Percentiles rank a stretch among this genome's conserved stretches.
Evolutionary conservation across 2,888 invertebrate species (phyloP).

Genomic region (Ceraclea dissimilis): DNA sequence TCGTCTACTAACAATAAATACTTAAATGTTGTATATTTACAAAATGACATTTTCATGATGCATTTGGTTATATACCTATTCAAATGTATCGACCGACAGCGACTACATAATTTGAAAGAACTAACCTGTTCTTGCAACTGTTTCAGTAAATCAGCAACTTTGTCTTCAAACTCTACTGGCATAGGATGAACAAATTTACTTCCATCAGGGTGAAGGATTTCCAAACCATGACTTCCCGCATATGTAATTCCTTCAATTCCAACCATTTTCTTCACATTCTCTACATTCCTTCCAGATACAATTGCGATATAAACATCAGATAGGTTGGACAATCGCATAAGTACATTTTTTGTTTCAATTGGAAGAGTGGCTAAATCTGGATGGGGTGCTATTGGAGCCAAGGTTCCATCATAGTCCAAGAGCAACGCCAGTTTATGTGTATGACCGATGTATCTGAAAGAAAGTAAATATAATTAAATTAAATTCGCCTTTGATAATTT

Average conservation of each 20-base stretch:
- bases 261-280: constrained; percentile 83
- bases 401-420: constrained; percentile 81
- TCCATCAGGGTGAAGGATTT: constrained; percentile 84
- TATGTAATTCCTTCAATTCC: constrained; percentile 87
- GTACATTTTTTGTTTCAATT: constrained; percentile 73
- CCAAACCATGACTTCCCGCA: constrained; percentile 82
- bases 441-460: constrained; percentile 71
- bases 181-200: constrained; percentile 87
- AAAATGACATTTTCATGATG: too few relatives aligned
- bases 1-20: too few relatives aligned
- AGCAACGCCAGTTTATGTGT: constrained; percentile 77
- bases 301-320: constrained; percentile 83
- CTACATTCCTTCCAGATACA: constrained; percentile 78
- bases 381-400: constrained; percentile 84
- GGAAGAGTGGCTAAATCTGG: constrained; percentile 84
- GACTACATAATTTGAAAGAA: too few relatives aligned
- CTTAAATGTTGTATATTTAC: too few relatives aligned
- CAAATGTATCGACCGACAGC: neutral
- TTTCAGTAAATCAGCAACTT: constrained; percentile 69
- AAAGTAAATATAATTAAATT: neutral
- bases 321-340: constrained; percentile 75
- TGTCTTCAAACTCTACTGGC: constrained; percentile 76
- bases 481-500: too few relatives aligned
- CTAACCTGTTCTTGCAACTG: constrained; percentile 69
- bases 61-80: too few relatives aligned